phyloP scores from a whole-genome alignment of 2,113 vertebrate genomes.

The Saguinus midas region DNA sequence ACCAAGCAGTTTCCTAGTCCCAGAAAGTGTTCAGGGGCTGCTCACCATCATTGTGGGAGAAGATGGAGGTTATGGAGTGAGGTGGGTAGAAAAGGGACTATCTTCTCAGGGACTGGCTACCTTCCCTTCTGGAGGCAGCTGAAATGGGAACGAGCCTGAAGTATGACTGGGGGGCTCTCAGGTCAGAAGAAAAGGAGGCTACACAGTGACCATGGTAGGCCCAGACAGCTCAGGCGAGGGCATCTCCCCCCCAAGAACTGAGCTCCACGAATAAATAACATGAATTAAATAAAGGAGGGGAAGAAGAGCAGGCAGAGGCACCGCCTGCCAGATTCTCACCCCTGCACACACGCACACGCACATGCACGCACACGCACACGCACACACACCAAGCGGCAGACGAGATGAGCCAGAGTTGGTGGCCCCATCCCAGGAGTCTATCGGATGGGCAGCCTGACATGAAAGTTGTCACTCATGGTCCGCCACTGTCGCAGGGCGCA shows the following conservation, averaged over 20 bases:
- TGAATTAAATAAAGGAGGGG: constrained; percentile 85
- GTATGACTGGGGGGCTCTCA: neutral
- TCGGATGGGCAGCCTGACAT: neutral
- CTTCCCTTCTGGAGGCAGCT: neutral
- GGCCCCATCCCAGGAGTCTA: constrained; percentile 2
- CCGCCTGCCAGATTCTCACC: neutral
- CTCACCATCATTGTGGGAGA: neutral
- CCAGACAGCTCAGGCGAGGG: constrained; percentile 20
- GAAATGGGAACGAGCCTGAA: neutral
- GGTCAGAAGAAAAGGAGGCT: constrained; percentile 45
- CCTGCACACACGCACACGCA: neutral
- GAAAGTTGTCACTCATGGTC: constrained; percentile 81
- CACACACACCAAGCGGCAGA: constrained; percentile 49
- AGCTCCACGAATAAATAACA: constrained; percentile 85
- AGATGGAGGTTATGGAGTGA: neutral
- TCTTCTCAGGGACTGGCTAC: constrained; percentile 45
- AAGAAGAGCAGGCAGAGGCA: constrained; percentile 36
- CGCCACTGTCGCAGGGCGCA: constrained; percentile 52
- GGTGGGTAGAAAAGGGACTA: neutral
- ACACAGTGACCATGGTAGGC: constrained; percentile 10
- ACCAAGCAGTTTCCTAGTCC: neutral
- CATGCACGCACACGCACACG: constrained; percentile 16
- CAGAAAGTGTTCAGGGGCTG: constrained; percentile 3
- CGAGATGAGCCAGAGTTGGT: constrained; percentile 46
- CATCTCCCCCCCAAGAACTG: neutral